Evolutionary conservation across 2,113 vertebrate genomes (phyloP), one percentile per base, ranked within the genome.

Genomic region (Pteruthius melanotis): DNA sequence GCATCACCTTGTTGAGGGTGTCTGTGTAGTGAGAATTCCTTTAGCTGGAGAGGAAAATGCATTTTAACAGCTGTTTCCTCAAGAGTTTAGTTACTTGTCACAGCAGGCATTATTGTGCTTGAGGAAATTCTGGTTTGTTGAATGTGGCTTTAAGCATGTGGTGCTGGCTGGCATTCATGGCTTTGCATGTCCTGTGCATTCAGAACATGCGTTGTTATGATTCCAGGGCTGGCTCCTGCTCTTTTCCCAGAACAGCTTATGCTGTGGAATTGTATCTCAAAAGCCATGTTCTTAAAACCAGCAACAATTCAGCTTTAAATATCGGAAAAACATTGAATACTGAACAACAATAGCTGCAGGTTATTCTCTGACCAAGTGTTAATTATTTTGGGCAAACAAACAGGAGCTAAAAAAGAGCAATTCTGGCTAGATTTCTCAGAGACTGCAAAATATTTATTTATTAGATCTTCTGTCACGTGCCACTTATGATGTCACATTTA

Each of bases 101-200:
- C 35, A 90, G 78, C 30, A 91, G 71, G 52, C 4, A 0, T 78
- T 81, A n/a, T 7, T 64, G 49, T 68, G 63, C 82, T 35, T 2
- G 16, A 92, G 64, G 83, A 86, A 93, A 93, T 94, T 80, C 60
- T 2, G 4, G 31, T 74, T 86, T 2, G 19, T n/a, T 59, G 59
- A 77, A 40, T 10, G 54, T 56, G 37, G 40, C 66, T 93, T 95
- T 70, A 70, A 83, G 52, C 54, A 40, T 39, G 57, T 77, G 47
- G 31, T 39, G 37, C 69, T 78, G n/a, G 44, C 69, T 86, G 88
- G 49, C 50, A 52, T 75, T 87, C 90, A 68, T 87, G 85, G 52
- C 68, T 96, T 78, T 95, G 80, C 60, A 65, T 87, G 83, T 86
- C 80, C 83, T 68, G 8, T 82, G 53, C 60, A 75, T 93, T 90